A percentile compares a stretch with the other conserved stretches of the same genome.
Evolutionary conservation across 53 echinoderm and acorn worm genomes (phyloP).

Genomic region (Arbacia lixula): DNA sequence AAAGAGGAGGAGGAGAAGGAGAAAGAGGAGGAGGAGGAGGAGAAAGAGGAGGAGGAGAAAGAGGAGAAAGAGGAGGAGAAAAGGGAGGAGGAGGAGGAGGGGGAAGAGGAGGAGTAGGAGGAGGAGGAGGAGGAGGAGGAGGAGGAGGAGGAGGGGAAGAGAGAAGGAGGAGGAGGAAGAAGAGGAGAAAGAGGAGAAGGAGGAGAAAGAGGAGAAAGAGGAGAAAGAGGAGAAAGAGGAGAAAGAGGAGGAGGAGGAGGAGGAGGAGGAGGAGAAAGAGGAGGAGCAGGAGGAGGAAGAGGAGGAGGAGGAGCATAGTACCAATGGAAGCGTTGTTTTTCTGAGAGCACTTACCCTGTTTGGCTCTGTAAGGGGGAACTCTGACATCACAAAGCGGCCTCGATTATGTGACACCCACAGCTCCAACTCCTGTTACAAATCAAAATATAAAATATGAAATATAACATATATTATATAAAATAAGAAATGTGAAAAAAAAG

Average conservation of each 20-base stretch:
- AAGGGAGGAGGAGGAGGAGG: no score
- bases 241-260: not conserved
- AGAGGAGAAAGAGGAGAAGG: no score
- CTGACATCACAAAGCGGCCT: constrained; percentile 56
- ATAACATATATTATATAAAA: not conserved
- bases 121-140: no score
- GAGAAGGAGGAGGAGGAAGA: no score
- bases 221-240: not conserved
- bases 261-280: not conserved
- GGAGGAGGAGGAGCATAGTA: not conserved
- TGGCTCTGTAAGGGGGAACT: constrained; percentile 63
- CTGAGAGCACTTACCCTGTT: constrained; percentile 62
- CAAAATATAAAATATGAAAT: not conserved
- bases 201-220: not conserved
- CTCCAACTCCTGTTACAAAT: constrained; percentile 26
- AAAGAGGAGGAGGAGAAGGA: not conserved
- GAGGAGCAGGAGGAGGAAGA: not conserved
- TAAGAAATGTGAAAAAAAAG: no score
- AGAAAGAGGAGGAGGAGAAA: no score
- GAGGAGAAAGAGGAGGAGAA: no score
- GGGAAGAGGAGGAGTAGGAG: no score
- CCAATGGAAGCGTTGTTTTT: not conserved
- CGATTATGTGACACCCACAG: constrained; percentile 86
- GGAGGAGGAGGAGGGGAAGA: no score
- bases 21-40: no score